phyloP scores from a whole-genome alignment of 2,113 vertebrate species.

The Elephas maximus region DNA sequence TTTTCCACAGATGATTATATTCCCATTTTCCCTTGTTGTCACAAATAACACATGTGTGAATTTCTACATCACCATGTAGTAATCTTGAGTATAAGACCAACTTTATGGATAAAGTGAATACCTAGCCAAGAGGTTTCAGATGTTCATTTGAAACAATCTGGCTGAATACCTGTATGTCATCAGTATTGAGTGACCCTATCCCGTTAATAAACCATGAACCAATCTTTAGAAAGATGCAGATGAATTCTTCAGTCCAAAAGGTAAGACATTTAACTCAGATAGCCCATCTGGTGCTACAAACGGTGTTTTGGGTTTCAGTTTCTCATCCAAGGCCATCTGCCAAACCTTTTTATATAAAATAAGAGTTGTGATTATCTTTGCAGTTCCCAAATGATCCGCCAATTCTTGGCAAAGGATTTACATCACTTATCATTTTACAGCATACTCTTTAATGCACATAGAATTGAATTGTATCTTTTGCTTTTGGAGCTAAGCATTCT shows the following conservation, averaged over 20 bases:
- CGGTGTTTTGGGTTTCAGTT: constrained; percentile 23
- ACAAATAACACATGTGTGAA: neutral
- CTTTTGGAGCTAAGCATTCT: neutral
- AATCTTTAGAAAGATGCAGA: neutral
- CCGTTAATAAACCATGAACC: neutral
- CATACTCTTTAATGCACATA: neutral
- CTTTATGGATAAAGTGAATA: neutral
- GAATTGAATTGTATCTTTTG: neutral
- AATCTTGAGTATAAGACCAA: neutral
- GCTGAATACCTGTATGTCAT: neutral
- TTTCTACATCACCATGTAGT: neutral
- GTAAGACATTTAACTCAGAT: constrained; percentile 10
- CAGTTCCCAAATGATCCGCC: neutral
- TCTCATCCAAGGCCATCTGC: constrained; percentile 10
- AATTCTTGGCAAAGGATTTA: neutral
- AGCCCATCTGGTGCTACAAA: constrained; percentile 16
- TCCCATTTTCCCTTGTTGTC: neutral
- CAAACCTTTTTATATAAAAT: constrained; percentile 47
- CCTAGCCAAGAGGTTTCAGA: neutral
- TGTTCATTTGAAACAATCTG: constrained; percentile 48
- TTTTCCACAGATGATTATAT: neutral
- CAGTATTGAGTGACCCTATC: neutral
- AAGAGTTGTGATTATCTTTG: constrained; percentile 14
- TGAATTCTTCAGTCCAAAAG: neutral
- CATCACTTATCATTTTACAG: neutral